These are phyloP conservation scores for Amphipyra berbera DNA, from an alignment of 2,888 invertebrate genomes.

Conservation along the genomic window DNA sequence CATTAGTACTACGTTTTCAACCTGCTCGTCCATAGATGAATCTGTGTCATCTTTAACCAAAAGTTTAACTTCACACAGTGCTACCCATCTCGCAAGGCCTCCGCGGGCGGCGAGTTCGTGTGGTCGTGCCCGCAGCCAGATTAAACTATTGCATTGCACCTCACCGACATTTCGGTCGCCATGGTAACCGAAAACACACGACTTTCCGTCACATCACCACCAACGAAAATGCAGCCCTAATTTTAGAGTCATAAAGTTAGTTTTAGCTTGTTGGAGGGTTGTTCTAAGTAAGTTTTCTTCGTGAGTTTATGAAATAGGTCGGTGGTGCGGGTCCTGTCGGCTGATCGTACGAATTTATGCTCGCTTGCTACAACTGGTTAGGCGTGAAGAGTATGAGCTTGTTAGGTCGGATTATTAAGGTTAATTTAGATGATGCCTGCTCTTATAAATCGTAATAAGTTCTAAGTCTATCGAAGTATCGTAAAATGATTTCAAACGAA, in stretches of 20 bases:
- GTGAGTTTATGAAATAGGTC: conserved; percentile 77
- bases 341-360: conserved; percentile 70
- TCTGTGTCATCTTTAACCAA: conserved; percentile 1
- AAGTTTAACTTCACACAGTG: conserved; percentile 51
- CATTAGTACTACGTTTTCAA: too few species aligned
- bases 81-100: conserved; percentile 72
- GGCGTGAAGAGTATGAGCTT: conserved; percentile 60
- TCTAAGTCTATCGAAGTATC: background rate
- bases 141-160: conserved; percentile 85
- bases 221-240: conserved; percentile 34
- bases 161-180: conserved; percentile 83
- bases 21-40: too few species aligned
- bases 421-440: conserved; percentile 14
- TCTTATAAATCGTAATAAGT: background rate
- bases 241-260: conserved; percentile 9
- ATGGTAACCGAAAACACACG: conserved; percentile 82
- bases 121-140: conserved; percentile 82
- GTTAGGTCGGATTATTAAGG: conserved; percentile 44
- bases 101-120: conserved; percentile 79
- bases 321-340: conserved; percentile 70
- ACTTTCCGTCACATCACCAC: conserved; percentile 55
- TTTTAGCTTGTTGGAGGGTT: conserved; percentile 2
- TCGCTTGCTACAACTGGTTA: conserved; percentile 59
- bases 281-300: conserved; percentile 59
- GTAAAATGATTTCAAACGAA: background rate